Base-by-base conservation (phyloP, 2,113 vertebrate species). In the Stercorarius parasiticus region DNA sequence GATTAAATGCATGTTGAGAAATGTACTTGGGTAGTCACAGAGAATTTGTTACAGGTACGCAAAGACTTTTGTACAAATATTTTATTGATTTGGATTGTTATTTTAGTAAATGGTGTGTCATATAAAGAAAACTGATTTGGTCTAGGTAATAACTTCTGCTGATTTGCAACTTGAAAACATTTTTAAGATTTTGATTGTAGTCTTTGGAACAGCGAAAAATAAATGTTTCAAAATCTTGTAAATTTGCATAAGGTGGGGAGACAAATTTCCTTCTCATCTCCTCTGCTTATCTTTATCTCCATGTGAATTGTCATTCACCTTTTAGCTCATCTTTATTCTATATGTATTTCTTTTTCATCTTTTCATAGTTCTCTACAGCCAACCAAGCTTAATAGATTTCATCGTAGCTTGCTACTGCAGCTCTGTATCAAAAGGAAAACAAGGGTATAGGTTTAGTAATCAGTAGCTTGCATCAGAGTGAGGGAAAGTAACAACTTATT, bases 221-320 rank as follows among this genome's bases (percentile, higher is more conserved):
- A 67, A 59, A 42, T 21, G 16, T 62, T 96, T 89, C 76, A 74
- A 96, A 87, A 30, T 43, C 42, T 49, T 52, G 11, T 34, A 79
- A 52, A 94, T 97, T 95, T 95, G 86, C 81, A 85, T 94, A 76
- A 79, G 61, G 69, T 56, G 29, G 0, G 6, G 47, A 91, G 43
- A 76, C 8, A 62, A 67, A 76, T 93, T 94, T 93, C 50, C 59
- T 90, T 59, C 62, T 96, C 38, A 49, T 40, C 52, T 87, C 50
- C 21, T 73, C 56, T 85, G n/a, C 55, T 93, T 94, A 96, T 96
- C 86, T 95, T n/a, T 69, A 62, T 56, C 67, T 93, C 38, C 34
- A 23, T 47, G 32, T 86, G 76, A 88, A 88, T 62, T 79, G 55
- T 27, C 47, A 47, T 78, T 91, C 83, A 84, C 52, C 11, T 82